phyloP scores from a whole-genome alignment of 2,113 vertebrate genomes.

The Anthoscopus minutus region DNA sequence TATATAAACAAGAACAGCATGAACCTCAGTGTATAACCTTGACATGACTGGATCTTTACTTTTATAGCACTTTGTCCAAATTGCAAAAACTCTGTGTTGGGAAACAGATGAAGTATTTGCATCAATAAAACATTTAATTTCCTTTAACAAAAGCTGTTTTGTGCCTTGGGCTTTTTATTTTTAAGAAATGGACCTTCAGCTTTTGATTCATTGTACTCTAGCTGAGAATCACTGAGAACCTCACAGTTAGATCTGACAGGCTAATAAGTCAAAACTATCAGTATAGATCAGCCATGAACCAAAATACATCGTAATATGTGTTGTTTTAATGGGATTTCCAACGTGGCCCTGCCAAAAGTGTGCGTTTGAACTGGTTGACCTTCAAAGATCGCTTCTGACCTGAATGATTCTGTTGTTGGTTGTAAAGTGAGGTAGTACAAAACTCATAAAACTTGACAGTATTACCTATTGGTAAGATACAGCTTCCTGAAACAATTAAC shows the following conservation, averaged over 20 bases:
- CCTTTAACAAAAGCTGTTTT: background rate
- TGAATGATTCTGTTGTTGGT: background rate
- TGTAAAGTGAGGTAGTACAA: background rate
- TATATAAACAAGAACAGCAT: background rate
- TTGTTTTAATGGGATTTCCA: background rate
- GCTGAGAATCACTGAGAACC: background rate
- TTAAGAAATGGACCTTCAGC: background rate
- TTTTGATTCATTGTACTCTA: background rate
- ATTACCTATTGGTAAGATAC: background rate
- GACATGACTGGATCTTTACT: background rate
- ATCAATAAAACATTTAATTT: background rate
- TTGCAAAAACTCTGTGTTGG: background rate
- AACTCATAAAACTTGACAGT: background rate
- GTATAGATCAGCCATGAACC: background rate
- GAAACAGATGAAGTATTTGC: background rate
- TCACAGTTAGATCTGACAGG: background rate
- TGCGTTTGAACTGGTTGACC: background rate
- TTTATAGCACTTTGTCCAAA: background rate
- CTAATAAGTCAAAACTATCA: background rate
- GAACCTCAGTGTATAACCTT: conserved; percentile 1
- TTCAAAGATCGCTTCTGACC: background rate
- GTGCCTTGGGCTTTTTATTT: background rate
- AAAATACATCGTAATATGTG: background rate
- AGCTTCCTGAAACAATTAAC: background rate
- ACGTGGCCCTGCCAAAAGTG: background rate